These are phyloP conservation scores for Panonychus citri DNA, from an alignment of 1,140 invertebrate species.

Conservation along the genomic window DNA sequence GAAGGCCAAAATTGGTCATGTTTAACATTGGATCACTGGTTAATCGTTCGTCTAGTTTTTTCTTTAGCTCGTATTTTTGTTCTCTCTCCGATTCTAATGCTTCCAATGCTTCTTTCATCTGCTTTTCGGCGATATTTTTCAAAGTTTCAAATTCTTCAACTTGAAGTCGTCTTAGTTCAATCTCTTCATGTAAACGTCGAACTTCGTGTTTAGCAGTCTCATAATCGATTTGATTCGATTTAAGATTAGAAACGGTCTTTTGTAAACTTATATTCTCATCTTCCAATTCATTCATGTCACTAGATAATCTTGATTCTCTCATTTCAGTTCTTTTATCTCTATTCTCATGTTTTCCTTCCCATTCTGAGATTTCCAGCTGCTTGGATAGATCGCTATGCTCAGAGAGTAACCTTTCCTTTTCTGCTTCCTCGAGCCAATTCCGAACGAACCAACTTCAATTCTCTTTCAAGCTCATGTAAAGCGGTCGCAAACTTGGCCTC, in stretches of 20 bases:
- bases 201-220: conserved; percentile 94
- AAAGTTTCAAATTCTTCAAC: conserved; percentile 67
- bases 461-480: conserved; percentile 73
- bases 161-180: conserved; percentile 41
- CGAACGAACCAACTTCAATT: conserved; percentile 42
- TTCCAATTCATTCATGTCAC: conserved; percentile 85
- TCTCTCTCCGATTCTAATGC: conserved; percentile 79
- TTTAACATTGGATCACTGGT: conserved; percentile 65
- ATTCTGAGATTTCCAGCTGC: conserved; percentile 50
- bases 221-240: conserved; percentile 74
- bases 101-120: conserved; percentile 86
- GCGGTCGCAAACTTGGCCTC: conserved; percentile 73
- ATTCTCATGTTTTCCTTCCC: conserved; percentile 51
- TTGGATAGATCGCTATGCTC: conserved; percentile 41
- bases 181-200: conserved; percentile 48
- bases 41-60: conserved; percentile 81
- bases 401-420: conserved; percentile 38
- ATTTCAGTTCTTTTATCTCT: conserved; percentile 72
- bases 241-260: conserved; percentile 77
- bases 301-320: conserved; percentile 63
- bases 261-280: conserved; percentile 94
- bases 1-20: conserved; percentile 11
- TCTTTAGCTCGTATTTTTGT: conserved; percentile 86
- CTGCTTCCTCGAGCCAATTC: conserved; percentile 50
- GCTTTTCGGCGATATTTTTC: conserved; percentile 68